Evolutionary conservation across 2,113 vertebrate genomes (phyloP).

Genomic region (Odontesthes bonariensis): DNA sequence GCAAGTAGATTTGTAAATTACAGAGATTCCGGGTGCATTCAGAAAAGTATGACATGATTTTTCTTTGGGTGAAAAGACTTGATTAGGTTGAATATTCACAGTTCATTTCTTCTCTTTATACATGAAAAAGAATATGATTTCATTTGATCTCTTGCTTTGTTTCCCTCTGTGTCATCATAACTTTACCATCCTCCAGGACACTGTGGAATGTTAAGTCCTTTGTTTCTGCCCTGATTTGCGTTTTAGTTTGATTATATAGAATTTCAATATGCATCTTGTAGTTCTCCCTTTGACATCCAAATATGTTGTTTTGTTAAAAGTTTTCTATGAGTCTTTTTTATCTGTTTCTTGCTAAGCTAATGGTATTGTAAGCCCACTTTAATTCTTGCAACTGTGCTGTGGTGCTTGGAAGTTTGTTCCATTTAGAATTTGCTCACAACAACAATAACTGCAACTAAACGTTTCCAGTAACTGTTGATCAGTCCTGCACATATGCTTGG

Average conservation of each 20-base stretch:
- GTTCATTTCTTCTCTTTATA: neutral
- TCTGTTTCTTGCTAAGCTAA: neutral
- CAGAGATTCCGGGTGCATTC: conserved; percentile 46
- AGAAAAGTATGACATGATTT: conserved; percentile 24
- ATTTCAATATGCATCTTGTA: neutral
- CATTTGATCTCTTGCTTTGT: neutral
- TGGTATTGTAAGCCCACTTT: neutral
- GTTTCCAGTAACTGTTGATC: no score
- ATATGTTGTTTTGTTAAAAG: no score
- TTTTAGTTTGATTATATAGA: neutral
- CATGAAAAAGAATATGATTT: neutral
- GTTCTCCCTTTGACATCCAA: no score
- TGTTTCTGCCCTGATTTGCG: neutral
- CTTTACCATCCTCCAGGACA: neutral
- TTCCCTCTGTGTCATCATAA: neutral
- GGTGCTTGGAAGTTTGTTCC: no score
- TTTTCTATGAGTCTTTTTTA: neutral
- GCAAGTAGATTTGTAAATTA: conserved; percentile 62
- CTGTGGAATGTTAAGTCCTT: neutral
- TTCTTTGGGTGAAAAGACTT: conserved; percentile 24
- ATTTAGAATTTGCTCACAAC: no score
- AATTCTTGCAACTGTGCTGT: no score
- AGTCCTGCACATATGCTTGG: no score
- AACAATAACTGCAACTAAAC: no score
- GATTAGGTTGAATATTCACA: neutral